These are phyloP conservation scores for Uropetala carovei DNA, from an alignment of 2,888 invertebrate genomes.

Conservation along the genomic window DNA sequence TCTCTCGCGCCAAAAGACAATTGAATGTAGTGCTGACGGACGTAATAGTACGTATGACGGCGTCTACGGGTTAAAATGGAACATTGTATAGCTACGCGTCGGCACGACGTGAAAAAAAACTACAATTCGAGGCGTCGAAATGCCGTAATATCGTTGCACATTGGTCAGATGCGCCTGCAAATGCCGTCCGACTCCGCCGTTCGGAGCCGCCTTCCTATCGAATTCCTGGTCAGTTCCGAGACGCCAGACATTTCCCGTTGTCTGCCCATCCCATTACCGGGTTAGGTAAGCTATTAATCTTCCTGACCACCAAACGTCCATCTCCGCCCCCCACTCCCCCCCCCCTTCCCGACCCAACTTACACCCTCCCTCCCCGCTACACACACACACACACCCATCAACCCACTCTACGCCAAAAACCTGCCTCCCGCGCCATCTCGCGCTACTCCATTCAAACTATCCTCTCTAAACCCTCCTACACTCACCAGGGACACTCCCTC, in stretches of 20 bases:
- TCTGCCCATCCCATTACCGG: conserved; percentile 29
- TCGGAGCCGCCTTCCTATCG: background rate
- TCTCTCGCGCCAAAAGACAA: too few relatives aligned
- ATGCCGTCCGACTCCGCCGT: background rate
- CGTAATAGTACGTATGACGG: too few relatives aligned
- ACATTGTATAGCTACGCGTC: too few relatives aligned
- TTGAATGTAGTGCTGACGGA: too few relatives aligned
- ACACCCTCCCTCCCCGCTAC: background rate
- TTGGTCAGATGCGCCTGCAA: too few relatives aligned
- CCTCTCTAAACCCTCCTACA: background rate
- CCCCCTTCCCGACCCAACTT: background rate
- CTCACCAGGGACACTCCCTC: background rate
- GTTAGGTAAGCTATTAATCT: conserved; percentile 51
- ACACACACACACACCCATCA: background rate
- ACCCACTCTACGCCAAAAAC: background rate
- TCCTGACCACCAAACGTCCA: conserved; percentile 22
- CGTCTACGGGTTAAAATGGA: too few relatives aligned
- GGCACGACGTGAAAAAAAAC: too few relatives aligned
- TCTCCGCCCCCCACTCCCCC: background rate
- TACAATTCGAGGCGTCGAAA: too few relatives aligned
- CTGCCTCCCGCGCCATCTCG: background rate
- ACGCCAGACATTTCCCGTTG: conserved; percentile 2
- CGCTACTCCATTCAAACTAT: background rate
- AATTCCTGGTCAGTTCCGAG: background rate
- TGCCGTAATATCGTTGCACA: too few relatives aligned